Base-by-base conservation (phyloP, 2,113 vertebrate species). In the Cheilinus undulatus region DNA sequence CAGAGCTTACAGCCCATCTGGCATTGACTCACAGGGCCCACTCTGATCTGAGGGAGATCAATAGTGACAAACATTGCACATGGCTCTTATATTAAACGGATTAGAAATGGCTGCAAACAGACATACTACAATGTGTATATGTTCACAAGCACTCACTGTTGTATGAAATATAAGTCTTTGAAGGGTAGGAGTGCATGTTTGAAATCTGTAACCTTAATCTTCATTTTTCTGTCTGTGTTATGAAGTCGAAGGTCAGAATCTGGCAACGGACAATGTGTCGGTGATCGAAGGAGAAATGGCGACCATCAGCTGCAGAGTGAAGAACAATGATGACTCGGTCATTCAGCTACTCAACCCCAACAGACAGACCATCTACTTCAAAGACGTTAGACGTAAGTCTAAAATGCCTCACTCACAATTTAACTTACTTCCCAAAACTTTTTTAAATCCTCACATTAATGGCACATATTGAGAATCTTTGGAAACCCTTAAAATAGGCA, bases 281-380 rank as follows among this genome's bases (percentile, higher is more conserved):
- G 94, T 94, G 89, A 87, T 94, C 28, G 94, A 94, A 76, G 94
- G 94, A 3, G 94, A 94, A 73, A 91, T 38, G 46, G 94, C 93
- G 57, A 93, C 88, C 78, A 94, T 94, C 89, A 94, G 93, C 89
- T 94, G 94, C 89, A 88, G 93, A 83, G 86, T 94, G 76, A 98
- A 96, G 93, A 96, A 98, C 93, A 94, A 94, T 61, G 98, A 99
- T 2, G 98, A 97, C 93, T 99, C 98, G 0, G 98, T 99, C 89
- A 99, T 99, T 83, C 98, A 99, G 84, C 96, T 99, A 10, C 95
- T 99, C 87, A 99, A 99, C 89, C 98, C 98, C 90, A 99, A 97
- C 94, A 95, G 98, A 82, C 94, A 94, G 91, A 99, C 98, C 51
- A 99, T 99, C 91, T 99, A 98, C 76, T 94, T 94, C 86, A 93